A percentile compares a stretch with the other conserved stretches of the same genome.
Conservation (phyloP, 2,888 invertebrate genomes). For the Dysmachus trigonus region DNA sequence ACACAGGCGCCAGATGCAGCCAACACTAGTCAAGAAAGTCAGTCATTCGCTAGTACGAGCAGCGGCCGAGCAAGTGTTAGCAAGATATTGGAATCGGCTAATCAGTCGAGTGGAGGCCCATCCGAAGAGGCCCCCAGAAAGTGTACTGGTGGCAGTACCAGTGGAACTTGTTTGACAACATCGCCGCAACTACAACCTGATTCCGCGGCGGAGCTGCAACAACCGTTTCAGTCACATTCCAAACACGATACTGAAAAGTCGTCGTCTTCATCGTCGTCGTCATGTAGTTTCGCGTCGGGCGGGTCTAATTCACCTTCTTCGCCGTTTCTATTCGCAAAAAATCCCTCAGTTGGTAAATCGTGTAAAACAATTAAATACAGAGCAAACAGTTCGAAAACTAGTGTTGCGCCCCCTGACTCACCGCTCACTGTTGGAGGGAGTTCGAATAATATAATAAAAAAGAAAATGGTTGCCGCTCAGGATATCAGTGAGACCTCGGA, state of each 20-base stretch:
- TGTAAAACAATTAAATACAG: constrained; percentile 33
- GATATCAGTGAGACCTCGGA: constrained; percentile 53
- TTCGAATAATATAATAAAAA: constrained; percentile 53
- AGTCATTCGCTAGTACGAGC: not conserved
- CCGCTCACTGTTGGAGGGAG: constrained; percentile 44
- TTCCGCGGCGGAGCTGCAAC: constrained; percentile 16
- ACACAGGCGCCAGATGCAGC: not conserved
- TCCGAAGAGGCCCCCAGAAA: not conserved
- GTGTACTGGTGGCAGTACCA: constrained; percentile 9
- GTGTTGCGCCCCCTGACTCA: not conserved
- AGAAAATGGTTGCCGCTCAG: constrained; percentile 67
- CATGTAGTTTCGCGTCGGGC: constrained; percentile 42
- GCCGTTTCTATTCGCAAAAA: constrained; percentile 42
- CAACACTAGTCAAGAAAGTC: not conserved
- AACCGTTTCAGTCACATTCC: constrained; percentile 59
- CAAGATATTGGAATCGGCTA: not conserved
- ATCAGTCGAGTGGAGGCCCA: not conserved
- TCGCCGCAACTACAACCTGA: constrained; percentile 14
- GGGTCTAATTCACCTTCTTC: not conserved
- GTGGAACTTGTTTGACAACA: constrained; percentile 41
- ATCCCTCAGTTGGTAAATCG: constrained; percentile 43
- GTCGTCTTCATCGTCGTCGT: constrained; percentile 46
- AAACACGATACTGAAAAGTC: constrained; percentile 61
- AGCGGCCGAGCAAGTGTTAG: not conserved
- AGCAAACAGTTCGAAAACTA: not conserved